Evolutionary conservation across 2,113 vertebrate genomes (phyloP).

Genomic region (Upupa epops): DNA sequence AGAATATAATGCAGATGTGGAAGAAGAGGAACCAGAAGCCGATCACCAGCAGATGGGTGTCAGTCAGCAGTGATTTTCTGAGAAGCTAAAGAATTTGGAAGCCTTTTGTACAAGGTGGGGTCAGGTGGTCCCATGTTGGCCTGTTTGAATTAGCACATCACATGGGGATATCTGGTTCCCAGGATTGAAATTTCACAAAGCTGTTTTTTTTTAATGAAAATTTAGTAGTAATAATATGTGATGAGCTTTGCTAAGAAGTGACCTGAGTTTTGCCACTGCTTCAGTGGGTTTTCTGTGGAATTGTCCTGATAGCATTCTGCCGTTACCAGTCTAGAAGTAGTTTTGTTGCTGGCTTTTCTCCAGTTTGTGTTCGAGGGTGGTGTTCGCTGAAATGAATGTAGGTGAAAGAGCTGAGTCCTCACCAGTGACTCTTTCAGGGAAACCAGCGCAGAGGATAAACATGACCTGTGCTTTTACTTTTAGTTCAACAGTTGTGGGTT

Average conservation of each 20-base stretch:
- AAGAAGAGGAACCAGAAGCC: constrained; percentile 92
- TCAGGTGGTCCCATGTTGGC: constrained; percentile 55
- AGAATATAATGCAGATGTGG: constrained; percentile 97
- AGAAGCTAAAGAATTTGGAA: constrained; percentile 56
- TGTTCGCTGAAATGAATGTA: constrained; percentile 54
- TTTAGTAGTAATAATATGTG: constrained; percentile 33
- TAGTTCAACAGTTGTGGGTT: constrained; percentile 13
- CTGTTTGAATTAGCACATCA: constrained; percentile 58
- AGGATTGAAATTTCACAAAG: constrained; percentile 59
- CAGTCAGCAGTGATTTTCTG: constrained; percentile 89
- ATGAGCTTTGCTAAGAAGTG: constrained; percentile 75
- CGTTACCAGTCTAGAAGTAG: constrained; percentile 71
- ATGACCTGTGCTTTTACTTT: constrained; percentile 37
- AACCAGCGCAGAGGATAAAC: constrained; percentile 50
- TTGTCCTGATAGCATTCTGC: constrained; percentile 74
- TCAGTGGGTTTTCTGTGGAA: constrained; percentile 70
- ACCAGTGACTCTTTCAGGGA: constrained; percentile 35
- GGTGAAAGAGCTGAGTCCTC: constrained; percentile 43
- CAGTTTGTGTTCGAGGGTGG: constrained; percentile 52
- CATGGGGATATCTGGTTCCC: constrained; percentile 67
- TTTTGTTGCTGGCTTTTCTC: constrained; percentile 67
- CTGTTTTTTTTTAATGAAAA: constrained; percentile 4
- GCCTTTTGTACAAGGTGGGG: constrained; percentile 59
- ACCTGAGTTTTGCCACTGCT: constrained; percentile 72
- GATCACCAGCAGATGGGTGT: constrained; percentile 99